Evolutionary conservation across 2,113 vertebrate species (phyloP).

Genomic region (Paramisgurnus dabryanus): DNA sequence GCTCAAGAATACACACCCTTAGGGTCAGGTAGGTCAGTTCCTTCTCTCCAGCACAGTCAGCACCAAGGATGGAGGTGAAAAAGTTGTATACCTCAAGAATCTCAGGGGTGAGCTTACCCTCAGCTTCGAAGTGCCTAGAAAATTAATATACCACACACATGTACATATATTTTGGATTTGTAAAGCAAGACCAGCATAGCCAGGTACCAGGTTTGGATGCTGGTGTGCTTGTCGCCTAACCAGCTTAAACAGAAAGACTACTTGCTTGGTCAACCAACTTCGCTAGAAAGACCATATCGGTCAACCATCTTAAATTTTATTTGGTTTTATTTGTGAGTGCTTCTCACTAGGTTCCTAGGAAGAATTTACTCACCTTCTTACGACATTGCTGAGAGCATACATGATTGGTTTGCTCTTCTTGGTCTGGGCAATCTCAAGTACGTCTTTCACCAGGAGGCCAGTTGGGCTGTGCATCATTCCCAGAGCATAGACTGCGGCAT

Average conservation of each 20-base stretch:
- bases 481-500: slow-evolving; percentile 81
- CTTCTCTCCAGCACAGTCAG: slow-evolving; percentile 82
- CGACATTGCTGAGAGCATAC: slow-evolving; percentile 85
- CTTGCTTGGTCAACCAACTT: background rate
- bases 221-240: background rate
- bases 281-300: background rate
- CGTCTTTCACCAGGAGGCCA: slow-evolving; percentile 72
- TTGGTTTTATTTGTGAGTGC: no score
- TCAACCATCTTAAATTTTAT: background rate
- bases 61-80: slow-evolving; percentile 77
- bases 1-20: slow-evolving; percentile 71
- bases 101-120: slow-evolving; percentile 70
- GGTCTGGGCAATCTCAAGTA: slow-evolving; percentile 83
- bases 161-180: background rate
- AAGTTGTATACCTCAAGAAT: slow-evolving; percentile 79
- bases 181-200: no score
- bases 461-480: slow-evolving; percentile 76
- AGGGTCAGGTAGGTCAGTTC: slow-evolving; percentile 85
- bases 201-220: background rate
- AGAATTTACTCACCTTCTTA: slow-evolving; percentile 79
- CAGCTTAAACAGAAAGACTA: background rate
- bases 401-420: slow-evolving; percentile 82
- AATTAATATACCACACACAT: slow-evolving; percentile 22
- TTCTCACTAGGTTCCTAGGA: no score
- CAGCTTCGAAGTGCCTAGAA: slow-evolving; percentile 74